Evolutionary conservation across 2,797 vertebrate species (phyloP), one percentile per base, ranked within the genome.

Genomic region (Myoxocephalus aenaeus): DNA sequence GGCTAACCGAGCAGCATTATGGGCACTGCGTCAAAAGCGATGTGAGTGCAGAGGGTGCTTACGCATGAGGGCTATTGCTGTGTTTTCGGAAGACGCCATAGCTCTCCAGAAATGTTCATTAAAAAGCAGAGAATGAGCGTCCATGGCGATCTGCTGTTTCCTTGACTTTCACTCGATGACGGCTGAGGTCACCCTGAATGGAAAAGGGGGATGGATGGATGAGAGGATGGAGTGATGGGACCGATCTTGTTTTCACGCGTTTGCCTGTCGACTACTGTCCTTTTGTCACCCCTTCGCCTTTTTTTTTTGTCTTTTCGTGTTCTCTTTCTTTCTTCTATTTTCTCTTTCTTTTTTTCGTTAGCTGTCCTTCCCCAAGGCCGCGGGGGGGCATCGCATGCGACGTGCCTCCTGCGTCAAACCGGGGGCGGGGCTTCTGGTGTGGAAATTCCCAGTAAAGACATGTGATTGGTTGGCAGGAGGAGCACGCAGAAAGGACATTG

Each of bases 361-460:
- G 85, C 86, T 92, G 90, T 90, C 92, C 91, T 92, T 84, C 78
- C 83, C 78, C 83, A 89, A 88, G 91, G 89, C 92, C 88, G 86
- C 87, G 83, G 88, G 93, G 25, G 89, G 82, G 91, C 85, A 91
- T 86, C 67, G 87, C 77, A 85, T 73, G 76, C 82, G 78, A 91
- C 86, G 88, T 79, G 77, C 79, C 70, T 92, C 22, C 92, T 94
- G 94, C 94, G 94, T 96, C 93, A 94, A 93, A 93, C 63, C 11
- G 59, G 84, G 90, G 95, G 95, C 88, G 95, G 91, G 87, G 93
- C 84, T 74, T 92, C 27, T 25, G 63, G 64, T 87, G 90, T 95
- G 95, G 95, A 95, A 95, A 95, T 94, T 95, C 95, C 94, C 92
- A 91, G 82, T 83, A 77, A 89, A 83, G 86, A 79, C 73, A 85